phyloP scores from a whole-genome alignment of 2,797 vertebrate species.

The Alauda arvensis region DNA sequence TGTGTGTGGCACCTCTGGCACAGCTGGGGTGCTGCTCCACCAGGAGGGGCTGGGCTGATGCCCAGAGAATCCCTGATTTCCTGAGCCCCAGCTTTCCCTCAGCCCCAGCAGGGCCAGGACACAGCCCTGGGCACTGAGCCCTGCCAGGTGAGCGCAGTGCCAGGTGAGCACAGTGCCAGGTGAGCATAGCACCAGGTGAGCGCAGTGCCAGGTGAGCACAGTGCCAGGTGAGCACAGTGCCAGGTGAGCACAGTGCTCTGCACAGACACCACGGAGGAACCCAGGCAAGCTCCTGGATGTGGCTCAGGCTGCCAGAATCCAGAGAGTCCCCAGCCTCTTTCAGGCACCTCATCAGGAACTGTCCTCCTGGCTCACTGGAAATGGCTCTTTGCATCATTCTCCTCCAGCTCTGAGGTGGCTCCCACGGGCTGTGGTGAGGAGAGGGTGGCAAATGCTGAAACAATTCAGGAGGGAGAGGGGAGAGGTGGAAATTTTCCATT shows the following conservation, averaged over 20 bases:
- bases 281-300: not conserved
- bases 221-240: not conserved
- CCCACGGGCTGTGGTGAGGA: not conserved
- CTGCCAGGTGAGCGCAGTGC: not conserved
- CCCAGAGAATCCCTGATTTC: accelerated
- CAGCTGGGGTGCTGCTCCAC: not conserved
- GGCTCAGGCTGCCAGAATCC: not conserved
- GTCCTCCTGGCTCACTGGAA: not conserved
- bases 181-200: too few species aligned
- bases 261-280: accelerated
- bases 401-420: not conserved
- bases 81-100: not conserved
- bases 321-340: not conserved
- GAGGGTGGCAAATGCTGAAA: not conserved
- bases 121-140: not conserved
- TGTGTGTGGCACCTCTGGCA: accelerated
- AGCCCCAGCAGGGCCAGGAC: not conserved
- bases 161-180: too few species aligned
- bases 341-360: not conserved
- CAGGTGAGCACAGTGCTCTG: not conserved
- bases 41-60: not conserved
- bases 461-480: not conserved
- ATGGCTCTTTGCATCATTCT: not conserved
- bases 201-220: not conserved
- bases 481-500: constrained; percentile 34